Percentiles rank a stretch among this genome's conserved stretches.
phyloP scores from a whole-genome alignment of 1,140 invertebrate species.

The Drosophila pseudoobscura region DNA sequence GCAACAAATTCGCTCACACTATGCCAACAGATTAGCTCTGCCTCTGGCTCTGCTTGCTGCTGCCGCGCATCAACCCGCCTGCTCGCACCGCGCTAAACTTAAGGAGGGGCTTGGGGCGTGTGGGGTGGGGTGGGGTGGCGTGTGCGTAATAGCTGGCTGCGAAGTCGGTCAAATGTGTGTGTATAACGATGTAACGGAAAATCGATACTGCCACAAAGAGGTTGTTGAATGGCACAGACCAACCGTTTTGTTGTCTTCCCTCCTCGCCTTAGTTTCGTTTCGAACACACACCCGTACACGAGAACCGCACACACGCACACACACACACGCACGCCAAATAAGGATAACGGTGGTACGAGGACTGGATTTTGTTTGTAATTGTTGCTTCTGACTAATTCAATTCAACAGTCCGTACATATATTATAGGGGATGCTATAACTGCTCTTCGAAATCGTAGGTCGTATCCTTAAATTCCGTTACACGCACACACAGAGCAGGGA shows the following conservation, averaged over 20 bases:
- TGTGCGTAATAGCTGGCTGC: constrained; percentile 66
- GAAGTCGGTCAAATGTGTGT: constrained; percentile 77
- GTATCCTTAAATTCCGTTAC: constrained; percentile 16
- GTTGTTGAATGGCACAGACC: constrained; percentile 61
- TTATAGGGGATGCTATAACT: background rate
- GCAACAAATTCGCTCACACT: constrained; percentile 34
- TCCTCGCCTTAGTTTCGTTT: background rate
- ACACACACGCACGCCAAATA: constrained; percentile 7
- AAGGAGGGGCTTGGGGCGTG: background rate
- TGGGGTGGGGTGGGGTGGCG: constrained; percentile 54
- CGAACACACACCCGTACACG: no score
- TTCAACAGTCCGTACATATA: constrained; percentile 7
- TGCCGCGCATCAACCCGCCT: no score
- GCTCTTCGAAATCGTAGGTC: background rate
- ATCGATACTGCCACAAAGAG: constrained; percentile 66
- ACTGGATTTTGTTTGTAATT: constrained; percentile 31
- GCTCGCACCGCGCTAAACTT: background rate
- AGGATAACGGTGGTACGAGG: constrained; percentile 1
- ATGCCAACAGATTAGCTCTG: constrained; percentile 4
- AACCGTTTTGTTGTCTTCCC: constrained; percentile 17
- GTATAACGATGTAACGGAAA: constrained; percentile 79
- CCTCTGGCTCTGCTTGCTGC: background rate
- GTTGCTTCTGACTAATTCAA: constrained; percentile 18
- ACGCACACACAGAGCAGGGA: background rate
- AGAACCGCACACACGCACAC: no score